Evolutionary conservation across 2,888 invertebrate genomes (phyloP).

Genomic region (Amiota mariae): DNA sequence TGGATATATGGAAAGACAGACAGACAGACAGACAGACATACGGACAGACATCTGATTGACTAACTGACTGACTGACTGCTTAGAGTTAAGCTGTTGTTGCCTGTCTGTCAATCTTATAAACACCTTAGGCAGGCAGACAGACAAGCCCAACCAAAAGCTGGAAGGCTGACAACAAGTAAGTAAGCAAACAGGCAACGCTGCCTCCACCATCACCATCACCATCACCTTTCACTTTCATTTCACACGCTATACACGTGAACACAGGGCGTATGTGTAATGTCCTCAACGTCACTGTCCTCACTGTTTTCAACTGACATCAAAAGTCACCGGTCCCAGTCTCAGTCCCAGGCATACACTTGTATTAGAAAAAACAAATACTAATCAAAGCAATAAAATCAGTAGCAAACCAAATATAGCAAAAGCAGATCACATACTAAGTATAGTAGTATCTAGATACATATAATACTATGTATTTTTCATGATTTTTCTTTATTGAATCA

Average conservation of each 20-base stretch:
- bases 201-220: background rate
- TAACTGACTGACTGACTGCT: background rate
- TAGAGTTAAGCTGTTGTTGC: background rate
- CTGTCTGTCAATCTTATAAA: background rate
- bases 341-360: background rate
- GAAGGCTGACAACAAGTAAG: background rate
- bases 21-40: slow-evolving; percentile 12
- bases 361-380: background rate
- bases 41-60: background rate
- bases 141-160: no score
- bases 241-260: slow-evolving; percentile 21
- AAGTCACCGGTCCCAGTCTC: background rate
- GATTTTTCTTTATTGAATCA: no score
- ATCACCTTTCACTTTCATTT: slow-evolving; percentile 26
- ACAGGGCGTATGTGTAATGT: slow-evolving; percentile 24
- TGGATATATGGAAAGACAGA: background rate
- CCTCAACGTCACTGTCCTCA: background rate
- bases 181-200: background rate
- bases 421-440: no score
- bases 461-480: no score
- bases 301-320: background rate
- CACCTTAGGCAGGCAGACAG: no score
- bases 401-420: background rate
- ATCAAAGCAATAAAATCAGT: background rate
- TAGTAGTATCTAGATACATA: no score